Evolutionary conservation across 1,140 invertebrate species (phyloP), one percentile per base, ranked within the genome.

Genomic region (Acromyrmex echinatior): DNA sequence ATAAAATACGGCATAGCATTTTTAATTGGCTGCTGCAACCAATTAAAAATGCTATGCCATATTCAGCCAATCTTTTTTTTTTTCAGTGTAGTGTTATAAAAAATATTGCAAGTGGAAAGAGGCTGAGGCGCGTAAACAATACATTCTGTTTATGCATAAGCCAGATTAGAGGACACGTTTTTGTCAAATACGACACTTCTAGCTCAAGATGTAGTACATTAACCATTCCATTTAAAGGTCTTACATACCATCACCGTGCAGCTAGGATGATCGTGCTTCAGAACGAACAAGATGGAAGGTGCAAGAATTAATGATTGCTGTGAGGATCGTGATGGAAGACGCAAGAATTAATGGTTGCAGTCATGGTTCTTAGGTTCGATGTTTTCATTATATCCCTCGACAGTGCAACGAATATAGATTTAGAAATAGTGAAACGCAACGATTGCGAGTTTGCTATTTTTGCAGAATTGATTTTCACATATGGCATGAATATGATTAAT

Each of bases 341-440:
- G 35, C 21, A 74, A 76, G 56, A 73, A 89, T 89, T 77, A 86
- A 85, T 84, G 62, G 63, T 73, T 56, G 49, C 62, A 84, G 65
- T 77, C 71, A 60, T 63, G 45, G 45, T 45, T 56, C 76, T 85
- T 56, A 9, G 53, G 25, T 84, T 58, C 73, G 74, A 90, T 85
- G 87, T 88, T 88, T 88, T 88, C 86, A 82, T 90, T 88, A 76
- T 63, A 53, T 65, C 73, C n/a, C 21, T 14, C 21, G 53, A 58
- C 85, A 51, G 10, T 12, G 77, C 28, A 49, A 51, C 39, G 31
- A 51, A 60, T 68, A 53, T 53, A 21, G 35, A 68, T 70, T 62
- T 51, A 60, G 53, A 68, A 49, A 71, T 73, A 56, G 51, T 51
- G 31, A 73, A 73, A 82, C 25, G 35, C 25, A 53, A 62, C 28